Percentiles rank a stretch among this genome's conserved stretches.
Conservation (phyloP, 1,140 invertebrate genomes). For the Drosophila triauraria region DNA sequence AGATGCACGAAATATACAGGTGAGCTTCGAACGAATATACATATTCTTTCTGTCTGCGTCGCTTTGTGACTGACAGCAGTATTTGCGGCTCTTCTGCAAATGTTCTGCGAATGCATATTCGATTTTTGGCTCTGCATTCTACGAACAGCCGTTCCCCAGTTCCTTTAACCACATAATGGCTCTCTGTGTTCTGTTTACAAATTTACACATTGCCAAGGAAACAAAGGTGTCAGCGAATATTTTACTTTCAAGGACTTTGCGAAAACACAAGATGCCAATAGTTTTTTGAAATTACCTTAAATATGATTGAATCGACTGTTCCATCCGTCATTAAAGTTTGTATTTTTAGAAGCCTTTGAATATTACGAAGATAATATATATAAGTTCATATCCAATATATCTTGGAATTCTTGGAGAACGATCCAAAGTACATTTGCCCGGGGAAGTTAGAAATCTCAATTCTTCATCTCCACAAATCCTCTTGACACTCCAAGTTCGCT, state of each 20-base stretch:
- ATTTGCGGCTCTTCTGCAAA: conserved; percentile 41
- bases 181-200: conserved; percentile 10
- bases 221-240: background rate
- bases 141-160: conserved; percentile 1
- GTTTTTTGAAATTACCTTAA: too few species aligned
- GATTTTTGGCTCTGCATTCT: conserved; percentile 44
- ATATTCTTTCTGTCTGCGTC: conserved; percentile 7
- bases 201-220: conserved; percentile 1
- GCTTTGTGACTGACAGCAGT: conserved; percentile 55
- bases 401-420: background rate
- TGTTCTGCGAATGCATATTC: conserved; percentile 48
- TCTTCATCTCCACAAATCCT: conserved; percentile 2
- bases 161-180: conserved; percentile 11
- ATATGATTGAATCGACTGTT: background rate
- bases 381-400: too few species aligned
- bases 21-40: conserved; percentile 45
- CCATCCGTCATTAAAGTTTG: background rate
- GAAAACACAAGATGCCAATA: too few species aligned
- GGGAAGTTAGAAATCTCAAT: conserved; percentile 1
- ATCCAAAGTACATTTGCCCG: background rate
- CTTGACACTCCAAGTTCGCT: background rate
- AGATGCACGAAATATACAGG: conserved; percentile 74
- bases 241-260: background rate
- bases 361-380: too few species aligned
- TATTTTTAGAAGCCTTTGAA: too few species aligned